Evolutionary conservation across 2,113 vertebrate species (phyloP), one percentile per base, ranked within the genome.

Genomic region (Sander vitreus): DNA sequence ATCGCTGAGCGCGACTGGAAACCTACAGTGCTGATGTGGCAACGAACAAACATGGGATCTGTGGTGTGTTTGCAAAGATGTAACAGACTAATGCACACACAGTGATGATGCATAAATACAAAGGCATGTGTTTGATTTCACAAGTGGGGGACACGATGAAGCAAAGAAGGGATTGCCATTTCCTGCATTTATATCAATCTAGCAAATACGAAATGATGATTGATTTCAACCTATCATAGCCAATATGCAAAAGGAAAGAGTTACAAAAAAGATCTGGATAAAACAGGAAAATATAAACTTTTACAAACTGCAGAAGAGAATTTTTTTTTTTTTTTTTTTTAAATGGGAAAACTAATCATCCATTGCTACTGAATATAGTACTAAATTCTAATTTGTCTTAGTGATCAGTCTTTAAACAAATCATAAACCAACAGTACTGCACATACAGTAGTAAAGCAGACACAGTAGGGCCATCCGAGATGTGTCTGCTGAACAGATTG

Each of bases 401-500:
- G 39, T 19, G 21, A 70, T 23, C 2, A 23, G 59, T 81, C 50
- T 71, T 55, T 27, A 65, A 69, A 90, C 30, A 76, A 70, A 57
- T 33, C 1, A 12, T 68, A 80, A 83, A 60, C 30, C 85, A 51
- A 63, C 50, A 48, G 48, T 11, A 3, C 47, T 57, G 30, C 54
- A 65, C 19, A 76, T 48, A 36, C 57, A 83, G 64, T 72, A 66
- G 19, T 58, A 55, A 21, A 78, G 73, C 69, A 84, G 78, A 77
- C 62, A 62, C 25, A 55, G 68, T 33, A 27, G 47, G 69, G 81
- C 23, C 55, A 72, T 80, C 6, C 6, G 45, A 85, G 65, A 67
- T 60, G 73, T 23, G 72, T 93, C 90, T 93, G 91, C 80, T 76
- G 83, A 94, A 91, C 87, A 93, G 77, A 89, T 92, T 90, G 89